Evolutionary conservation across 2,888 invertebrate genomes (phyloP), one percentile per base, ranked within the genome.

Genomic region (Geophilus truncorum): DNA sequence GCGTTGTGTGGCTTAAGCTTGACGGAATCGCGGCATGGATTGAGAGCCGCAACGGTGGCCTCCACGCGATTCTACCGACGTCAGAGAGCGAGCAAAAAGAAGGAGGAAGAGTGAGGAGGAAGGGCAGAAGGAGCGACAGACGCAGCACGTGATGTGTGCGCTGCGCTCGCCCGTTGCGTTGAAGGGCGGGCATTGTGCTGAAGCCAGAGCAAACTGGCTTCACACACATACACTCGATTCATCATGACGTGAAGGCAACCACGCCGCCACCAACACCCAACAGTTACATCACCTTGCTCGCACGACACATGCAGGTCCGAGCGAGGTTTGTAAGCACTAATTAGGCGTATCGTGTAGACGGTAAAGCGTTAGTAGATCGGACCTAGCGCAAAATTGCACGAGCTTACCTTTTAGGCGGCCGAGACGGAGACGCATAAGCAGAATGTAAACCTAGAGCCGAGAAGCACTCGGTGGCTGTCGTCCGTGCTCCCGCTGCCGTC

Each of bases 201-300:
- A 70, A 28, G 9, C 70, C 23, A 70, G 70, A n/a, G 70, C 70
- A 28, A 70, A 70, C 70, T 70, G 23, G 70, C 70, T 70, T 70
- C 70, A 70, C 70, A 70, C 28, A 70, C 70, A 51, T 51, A 70
- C 70, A 70, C 70, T 70, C 70, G 70, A 70, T 77, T 77, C 36
- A 77, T 36, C 36, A 32, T 77, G 79, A 79, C 79, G 79, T 79
- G 79, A 57, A 62, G 32, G 21, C 62, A 30, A 32, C 28, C 62
- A 57, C 79, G 21, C 79, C 79, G 62, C 79, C 79, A 40, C 78
- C 78, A 45, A 32, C 77, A 77, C 36, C 51, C 15, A 25, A 70
- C 10, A 10, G 70, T 70, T 70, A 70, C 10, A 23, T 25, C 70
- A 70, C 70, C 25, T 57, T 70, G 10, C 25, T 21, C 7, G 7